These are phyloP conservation scores for Clupea harengus DNA, from an alignment of 2,113 vertebrate species.

Conservation along the genomic window DNA sequence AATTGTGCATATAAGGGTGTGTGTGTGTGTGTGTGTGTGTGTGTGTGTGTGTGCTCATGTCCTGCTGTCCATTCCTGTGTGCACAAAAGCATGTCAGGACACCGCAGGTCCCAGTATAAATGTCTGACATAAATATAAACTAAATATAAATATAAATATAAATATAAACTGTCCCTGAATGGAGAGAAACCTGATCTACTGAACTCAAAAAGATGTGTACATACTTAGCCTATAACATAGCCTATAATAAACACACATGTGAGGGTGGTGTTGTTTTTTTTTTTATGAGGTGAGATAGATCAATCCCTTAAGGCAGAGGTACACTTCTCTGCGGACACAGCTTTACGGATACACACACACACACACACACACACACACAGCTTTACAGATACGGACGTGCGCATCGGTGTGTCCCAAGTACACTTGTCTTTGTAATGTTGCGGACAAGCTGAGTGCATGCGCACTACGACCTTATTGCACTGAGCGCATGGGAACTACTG, in stretches of 20 bases:
- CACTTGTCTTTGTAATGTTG: no score
- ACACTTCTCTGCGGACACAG: no score
- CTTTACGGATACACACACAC: no score
- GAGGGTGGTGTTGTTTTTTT: not conserved
- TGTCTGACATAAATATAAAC: no score
- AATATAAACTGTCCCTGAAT: not conserved
- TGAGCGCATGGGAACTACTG: no score
- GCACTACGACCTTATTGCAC: not conserved
- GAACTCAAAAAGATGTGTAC: not conserved
- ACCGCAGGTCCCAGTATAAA: not conserved
- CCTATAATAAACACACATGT: not conserved
- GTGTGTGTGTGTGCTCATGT: not conserved
- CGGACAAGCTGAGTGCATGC: not conserved
- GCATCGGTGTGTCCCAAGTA: no score
- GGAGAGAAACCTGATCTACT: not conserved
- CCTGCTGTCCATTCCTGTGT: not conserved
- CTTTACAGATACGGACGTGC: no score
- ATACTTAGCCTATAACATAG: not conserved
- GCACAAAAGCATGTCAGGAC: slow-evolving; percentile 3
- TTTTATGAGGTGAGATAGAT: not conserved
- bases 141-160: no score
- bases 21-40: not conserved
- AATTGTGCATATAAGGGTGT: not conserved
- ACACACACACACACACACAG: no score
- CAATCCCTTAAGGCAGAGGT: no score